Evolutionary conservation across 2,797 vertebrate genomes (phyloP).

Genomic region (Neoniphon sammara): DNA sequence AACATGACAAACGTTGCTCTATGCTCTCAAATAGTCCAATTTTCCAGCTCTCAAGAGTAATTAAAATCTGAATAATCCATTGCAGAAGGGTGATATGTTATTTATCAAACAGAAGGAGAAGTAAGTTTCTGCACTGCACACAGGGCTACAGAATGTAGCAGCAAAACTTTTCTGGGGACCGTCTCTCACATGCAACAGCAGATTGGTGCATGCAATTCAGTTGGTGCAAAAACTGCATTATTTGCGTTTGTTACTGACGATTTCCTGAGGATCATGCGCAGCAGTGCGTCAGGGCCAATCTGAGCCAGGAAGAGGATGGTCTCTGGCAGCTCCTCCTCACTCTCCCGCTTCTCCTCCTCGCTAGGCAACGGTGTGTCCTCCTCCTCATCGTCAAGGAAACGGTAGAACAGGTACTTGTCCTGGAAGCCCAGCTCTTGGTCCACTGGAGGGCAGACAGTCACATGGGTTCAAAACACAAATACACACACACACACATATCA

Average conservation of each 20-base stretch:
- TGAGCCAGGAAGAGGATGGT: constrained; percentile 94
- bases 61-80: not conserved
- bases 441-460: constrained; percentile 78
- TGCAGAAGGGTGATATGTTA: not conserved
- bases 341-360: constrained; percentile 96
- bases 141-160: no score
- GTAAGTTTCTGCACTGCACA: not conserved
- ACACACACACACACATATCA: not conserved
- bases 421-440: constrained; percentile 97
- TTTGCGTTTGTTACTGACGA: constrained; percentile 82
- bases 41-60: not conserved
- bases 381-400: constrained; percentile 94
- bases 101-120: not conserved
- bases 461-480: constrained; percentile 1
- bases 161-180: no score
- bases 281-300: constrained; percentile 95
- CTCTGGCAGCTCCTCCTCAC: constrained; percentile 95
- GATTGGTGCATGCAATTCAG: no score
- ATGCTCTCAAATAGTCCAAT: not conserved
- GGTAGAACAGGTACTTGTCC: constrained; percentile 99
- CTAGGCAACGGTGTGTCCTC: constrained; percentile 94
- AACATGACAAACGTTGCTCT: constrained; percentile 2
- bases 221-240: no score
- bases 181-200: no score
- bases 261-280: constrained; percentile 98